These are phyloP conservation scores for Physocephala rufipes DNA, from an alignment of 2,888 invertebrate genomes.

Conservation along the genomic window DNA sequence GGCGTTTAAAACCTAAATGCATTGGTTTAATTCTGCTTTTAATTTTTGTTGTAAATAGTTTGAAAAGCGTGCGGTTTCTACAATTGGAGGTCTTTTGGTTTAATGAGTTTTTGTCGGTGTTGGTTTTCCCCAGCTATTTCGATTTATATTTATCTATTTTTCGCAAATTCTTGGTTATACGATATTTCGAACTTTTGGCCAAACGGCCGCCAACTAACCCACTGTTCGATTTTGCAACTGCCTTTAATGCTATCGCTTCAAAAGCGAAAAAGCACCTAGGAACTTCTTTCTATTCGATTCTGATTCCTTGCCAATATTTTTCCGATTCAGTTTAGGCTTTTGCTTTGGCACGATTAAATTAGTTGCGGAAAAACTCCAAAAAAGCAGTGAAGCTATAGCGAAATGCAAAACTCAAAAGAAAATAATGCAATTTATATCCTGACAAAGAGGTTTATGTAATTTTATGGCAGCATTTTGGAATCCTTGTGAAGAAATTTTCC, in stretches of 20 bases:
- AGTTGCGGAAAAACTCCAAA: not conserved
- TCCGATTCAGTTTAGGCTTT: not conserved
- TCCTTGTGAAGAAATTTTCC: slow-evolving; percentile 23
- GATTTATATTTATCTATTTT: slow-evolving; percentile 24
- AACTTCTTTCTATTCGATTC: not conserved
- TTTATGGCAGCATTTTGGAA: slow-evolving; percentile 47
- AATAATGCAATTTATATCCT: slow-evolving; percentile 23
- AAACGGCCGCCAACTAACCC: too few relatives aligned
- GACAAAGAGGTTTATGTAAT: slow-evolving; percentile 16
- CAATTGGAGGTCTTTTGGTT: slow-evolving; percentile 4
- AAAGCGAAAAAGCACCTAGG: slow-evolving; percentile 17
- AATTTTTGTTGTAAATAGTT: slow-evolving; percentile 48
- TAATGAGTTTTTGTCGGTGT: slow-evolving; percentile 1
- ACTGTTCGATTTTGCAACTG: not conserved
- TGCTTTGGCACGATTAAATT: not conserved
- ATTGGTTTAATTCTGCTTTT: slow-evolving; percentile 65
- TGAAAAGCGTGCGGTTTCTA: slow-evolving; percentile 43
- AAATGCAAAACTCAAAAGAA: slow-evolving; percentile 39
- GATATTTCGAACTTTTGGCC: not conserved
- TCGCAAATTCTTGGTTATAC: too few relatives aligned
- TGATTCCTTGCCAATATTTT: not conserved
- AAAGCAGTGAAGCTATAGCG: slow-evolving; percentile 5
- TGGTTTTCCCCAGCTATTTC: slow-evolving; percentile 1
- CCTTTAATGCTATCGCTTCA: slow-evolving; percentile 19
- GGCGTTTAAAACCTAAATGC: slow-evolving; percentile 68